phyloP scores from a whole-genome alignment of 2,888 invertebrate genomes.

The Microctonus aethiopoides region DNA sequence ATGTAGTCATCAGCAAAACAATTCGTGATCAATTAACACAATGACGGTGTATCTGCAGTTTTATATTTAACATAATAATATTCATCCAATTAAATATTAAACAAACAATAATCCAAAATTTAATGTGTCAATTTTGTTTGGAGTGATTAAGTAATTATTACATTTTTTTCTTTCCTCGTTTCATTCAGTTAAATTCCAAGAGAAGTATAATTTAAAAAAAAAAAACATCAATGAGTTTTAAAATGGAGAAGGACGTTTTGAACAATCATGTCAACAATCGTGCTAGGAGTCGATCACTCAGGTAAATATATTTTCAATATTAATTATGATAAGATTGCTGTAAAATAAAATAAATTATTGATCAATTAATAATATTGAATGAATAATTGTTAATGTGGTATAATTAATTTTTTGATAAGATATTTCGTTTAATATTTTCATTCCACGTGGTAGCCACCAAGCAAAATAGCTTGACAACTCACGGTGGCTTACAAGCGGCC shows the following conservation, averaged over 20 bases:
- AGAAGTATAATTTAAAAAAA: neutral
- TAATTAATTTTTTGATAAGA: neutral
- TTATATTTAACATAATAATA: too few relatives aligned
- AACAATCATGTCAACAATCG: slow-evolving; percentile 23
- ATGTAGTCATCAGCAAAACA: neutral
- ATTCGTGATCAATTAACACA: neutral
- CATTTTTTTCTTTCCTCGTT: neutral
- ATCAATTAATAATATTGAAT: neutral
- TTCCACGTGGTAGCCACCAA: slow-evolving; percentile 25
- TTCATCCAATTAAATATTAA: neutral
- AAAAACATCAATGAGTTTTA: neutral
- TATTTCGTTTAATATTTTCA: neutral
- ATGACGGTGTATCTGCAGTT: neutral
- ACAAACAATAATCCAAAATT: neutral
- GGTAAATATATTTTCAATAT: slow-evolving; percentile 17
- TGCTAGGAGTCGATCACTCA: slow-evolving; percentile 30
- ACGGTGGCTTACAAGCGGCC: slow-evolving; percentile 45
- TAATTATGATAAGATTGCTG: neutral
- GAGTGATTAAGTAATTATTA: neutral
- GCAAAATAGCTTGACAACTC: slow-evolving; percentile 19
- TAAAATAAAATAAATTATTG: neutral
- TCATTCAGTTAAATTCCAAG: neutral
- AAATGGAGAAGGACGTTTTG: slow-evolving; percentile 33
- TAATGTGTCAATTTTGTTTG: neutral
- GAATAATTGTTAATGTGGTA: neutral